phyloP scores from a whole-genome alignment of 2,113 vertebrate species.

The Sceloporus tristichus region DNA sequence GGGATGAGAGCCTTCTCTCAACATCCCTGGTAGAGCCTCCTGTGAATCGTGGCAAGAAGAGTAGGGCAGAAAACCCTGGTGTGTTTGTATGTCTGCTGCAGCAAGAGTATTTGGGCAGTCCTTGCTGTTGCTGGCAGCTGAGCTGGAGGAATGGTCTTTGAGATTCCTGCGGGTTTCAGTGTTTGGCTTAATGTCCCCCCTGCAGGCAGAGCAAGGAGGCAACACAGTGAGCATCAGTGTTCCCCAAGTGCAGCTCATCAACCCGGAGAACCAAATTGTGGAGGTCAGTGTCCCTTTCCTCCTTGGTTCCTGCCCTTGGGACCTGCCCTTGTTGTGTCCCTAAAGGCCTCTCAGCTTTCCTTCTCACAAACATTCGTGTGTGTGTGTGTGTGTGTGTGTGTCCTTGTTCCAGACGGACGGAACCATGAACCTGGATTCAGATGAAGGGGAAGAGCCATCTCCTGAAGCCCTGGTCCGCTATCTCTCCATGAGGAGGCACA shows the following conservation, averaged over 20 bases:
- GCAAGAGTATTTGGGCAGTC: not conserved
- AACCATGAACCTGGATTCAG: conserved; percentile 93
- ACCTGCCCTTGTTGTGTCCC: not conserved
- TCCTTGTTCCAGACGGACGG: conserved; percentile 85
- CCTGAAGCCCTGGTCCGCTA: conserved; percentile 97
- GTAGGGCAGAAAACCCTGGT: not conserved
- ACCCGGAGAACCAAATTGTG: conserved; percentile 98
- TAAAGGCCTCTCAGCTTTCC: not conserved
- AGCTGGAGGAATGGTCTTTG: not conserved
- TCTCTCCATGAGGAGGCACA: conserved; percentile 97
- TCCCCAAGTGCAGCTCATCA: conserved; percentile 98
- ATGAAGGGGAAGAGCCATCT: conserved; percentile 96
- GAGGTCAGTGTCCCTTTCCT: conserved; percentile 83
- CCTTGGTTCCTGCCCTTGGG: fast-evolving
- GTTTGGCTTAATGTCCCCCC: conserved; percentile 11
- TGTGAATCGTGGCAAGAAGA: too few relatives aligned
- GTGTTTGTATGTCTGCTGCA: not conserved
- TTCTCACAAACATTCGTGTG: not conserved
- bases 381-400: too few relatives aligned
- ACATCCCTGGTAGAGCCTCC: not conserved
- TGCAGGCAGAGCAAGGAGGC: conserved; percentile 88
- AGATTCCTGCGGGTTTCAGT: fast-evolving
- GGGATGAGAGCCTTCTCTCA: not conserved
- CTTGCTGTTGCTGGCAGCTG: not conserved
- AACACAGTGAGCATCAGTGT: conserved; percentile 92